These are phyloP conservation scores for Sinosuthora webbiana DNA, from an alignment of 2,113 vertebrate species.

Conservation along the genomic window DNA sequence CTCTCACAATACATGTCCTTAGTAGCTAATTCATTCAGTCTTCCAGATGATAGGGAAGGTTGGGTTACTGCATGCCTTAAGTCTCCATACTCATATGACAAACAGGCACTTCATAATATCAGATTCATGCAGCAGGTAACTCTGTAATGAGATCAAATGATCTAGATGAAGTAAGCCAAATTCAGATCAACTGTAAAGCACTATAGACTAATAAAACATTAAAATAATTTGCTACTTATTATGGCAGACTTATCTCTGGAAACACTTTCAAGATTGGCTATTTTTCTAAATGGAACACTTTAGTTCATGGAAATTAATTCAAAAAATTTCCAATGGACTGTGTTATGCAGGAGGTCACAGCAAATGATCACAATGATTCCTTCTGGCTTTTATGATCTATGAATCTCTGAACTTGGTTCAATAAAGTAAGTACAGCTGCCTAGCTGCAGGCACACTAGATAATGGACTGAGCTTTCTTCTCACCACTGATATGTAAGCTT, in stretches of 20 bases:
- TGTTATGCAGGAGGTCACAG: neutral
- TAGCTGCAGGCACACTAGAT: neutral
- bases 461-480: neutral
- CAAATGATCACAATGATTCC: neutral
- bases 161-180: slow-evolving; percentile 2
- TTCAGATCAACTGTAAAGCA: neutral
- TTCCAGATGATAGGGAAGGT: neutral
- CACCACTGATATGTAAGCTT: neutral
- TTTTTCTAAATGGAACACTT: slow-evolving; percentile 21
- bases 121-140: neutral
- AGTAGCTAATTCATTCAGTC: neutral
- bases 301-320: neutral
- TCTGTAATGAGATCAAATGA: neutral
- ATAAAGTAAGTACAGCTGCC: neutral
- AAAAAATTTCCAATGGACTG: neutral
- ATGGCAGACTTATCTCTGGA: neutral
- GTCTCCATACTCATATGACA: neutral
- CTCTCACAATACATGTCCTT: neutral
- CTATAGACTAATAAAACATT: slow-evolving; percentile 25
- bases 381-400: slow-evolving; percentile 1
- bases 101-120: neutral
- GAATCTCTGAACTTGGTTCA: neutral
- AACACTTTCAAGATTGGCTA: slow-evolving; percentile 10
- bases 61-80: neutral
- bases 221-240: slow-evolving; percentile 27